phyloP scores from a whole-genome alignment of 2,797 vertebrate species.

The Synaphobranchus kaupii region DNA sequence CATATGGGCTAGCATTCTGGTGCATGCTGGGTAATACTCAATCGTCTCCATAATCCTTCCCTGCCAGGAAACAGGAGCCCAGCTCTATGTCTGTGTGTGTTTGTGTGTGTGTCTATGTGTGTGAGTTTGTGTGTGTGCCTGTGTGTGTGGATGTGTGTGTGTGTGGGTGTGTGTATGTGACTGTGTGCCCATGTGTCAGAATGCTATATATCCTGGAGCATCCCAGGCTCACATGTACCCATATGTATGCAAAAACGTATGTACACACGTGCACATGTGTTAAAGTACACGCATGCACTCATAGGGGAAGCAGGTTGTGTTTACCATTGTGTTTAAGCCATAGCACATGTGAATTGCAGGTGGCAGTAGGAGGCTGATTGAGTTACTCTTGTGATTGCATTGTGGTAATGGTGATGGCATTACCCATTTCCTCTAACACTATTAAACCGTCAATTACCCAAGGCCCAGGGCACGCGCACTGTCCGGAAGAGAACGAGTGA shows the following conservation, averaged over 20 bases:
- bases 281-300: background rate
- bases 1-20: constrained; percentile 40
- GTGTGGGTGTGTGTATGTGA: background rate
- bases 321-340: constrained; percentile 12
- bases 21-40: constrained; percentile 49
- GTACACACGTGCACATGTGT: constrained; percentile 12
- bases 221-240: background rate
- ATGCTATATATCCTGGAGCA: background rate
- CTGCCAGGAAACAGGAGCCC: background rate
- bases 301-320: background rate
- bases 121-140: background rate
- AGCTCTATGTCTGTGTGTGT: background rate
- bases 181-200: background rate
- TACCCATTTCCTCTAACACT: constrained; percentile 52
- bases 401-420: constrained; percentile 59
- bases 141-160: background rate
- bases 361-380: constrained; percentile 52
- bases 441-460: constrained; percentile 52
- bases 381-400: constrained; percentile 57
- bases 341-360: constrained; percentile 47
- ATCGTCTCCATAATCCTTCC: constrained; percentile 39
- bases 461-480: constrained; percentile 36
- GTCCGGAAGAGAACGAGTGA: constrained; percentile 38
- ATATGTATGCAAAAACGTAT: background rate
- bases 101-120: background rate